A percentile compares a stretch with the other conserved stretches of the same genome.
These are phyloP conservation scores for Apostichopus japonicus DNA, from an alignment of 35 echinoderm and acorn worm species.

Conservation along the genomic window DNA sequence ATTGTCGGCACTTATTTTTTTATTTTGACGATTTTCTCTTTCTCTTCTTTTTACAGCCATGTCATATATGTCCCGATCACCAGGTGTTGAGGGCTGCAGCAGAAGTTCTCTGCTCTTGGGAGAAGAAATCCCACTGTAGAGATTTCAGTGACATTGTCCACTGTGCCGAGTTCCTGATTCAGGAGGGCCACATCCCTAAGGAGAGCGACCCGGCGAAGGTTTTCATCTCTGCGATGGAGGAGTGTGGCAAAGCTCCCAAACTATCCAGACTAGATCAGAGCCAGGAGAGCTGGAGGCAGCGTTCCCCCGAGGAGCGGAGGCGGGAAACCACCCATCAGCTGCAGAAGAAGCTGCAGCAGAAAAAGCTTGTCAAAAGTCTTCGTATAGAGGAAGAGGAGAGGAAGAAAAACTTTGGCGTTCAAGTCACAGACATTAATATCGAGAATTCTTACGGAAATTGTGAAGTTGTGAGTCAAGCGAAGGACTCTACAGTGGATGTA, in stretches of 20 bases:
- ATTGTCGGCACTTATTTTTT: too few relatives aligned
- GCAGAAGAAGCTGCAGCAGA: constrained; percentile 79
- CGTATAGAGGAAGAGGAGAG: constrained; percentile 68
- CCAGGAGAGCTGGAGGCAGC: constrained; percentile 26
- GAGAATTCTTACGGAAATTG: constrained; percentile 27
- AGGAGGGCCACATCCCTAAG: constrained; percentile 49
- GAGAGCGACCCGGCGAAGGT: constrained; percentile 32
- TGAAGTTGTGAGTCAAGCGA: neutral
- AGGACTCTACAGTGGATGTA: neutral
- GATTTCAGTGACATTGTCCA: constrained; percentile 15
- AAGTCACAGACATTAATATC: constrained; percentile 24
- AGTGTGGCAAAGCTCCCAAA: constrained; percentile 36
- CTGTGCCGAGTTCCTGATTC: constrained; percentile 47
- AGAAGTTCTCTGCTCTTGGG: constrained; percentile 43
- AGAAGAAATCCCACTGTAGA: neutral
- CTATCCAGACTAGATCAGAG: constrained; percentile 44
- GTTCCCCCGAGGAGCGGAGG: constrained; percentile 67
- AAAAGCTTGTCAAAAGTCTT: constrained; percentile 55
- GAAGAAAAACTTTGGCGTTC: constrained; percentile 44
- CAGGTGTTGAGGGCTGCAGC: constrained; percentile 38
- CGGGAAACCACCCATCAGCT: constrained; percentile 77
- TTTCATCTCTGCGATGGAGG: constrained; percentile 43
- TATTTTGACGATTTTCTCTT: neutral
- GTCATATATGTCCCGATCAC: constrained; percentile 38
- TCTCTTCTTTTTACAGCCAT: constrained; percentile 26